Evolutionary conservation across 2,888 invertebrate genomes (phyloP), one percentile per base, ranked within the genome.

Genomic region (Phyto melanocephala): DNA sequence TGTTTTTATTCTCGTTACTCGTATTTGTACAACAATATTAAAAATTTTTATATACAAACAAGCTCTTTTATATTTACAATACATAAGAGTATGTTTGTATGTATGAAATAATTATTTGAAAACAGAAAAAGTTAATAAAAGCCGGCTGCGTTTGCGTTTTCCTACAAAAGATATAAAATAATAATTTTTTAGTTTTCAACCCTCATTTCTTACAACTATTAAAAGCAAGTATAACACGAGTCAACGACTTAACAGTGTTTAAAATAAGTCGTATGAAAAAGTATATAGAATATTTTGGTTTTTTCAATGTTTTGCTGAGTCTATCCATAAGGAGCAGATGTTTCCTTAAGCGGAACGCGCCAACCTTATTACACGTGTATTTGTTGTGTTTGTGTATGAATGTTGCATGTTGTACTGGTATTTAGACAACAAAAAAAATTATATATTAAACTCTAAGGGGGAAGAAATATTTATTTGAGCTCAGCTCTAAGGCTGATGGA

Each of bases 261-360:
- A 5, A 45, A 45, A 15, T 24, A 45, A 13, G 35, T 28, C 47
- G 37, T 47, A 20, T 17, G 76, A 72, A 56, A n/a, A n/a, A n/a
- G n/a, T 78, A 72, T 50, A 47, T 58, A 37, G 71, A 71, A 72
- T 78, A 71, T 79, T 79, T 79, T 67, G 33, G 50, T 47, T 63
- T 67, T 79, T 63, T 68, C 85, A 45, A 33, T 58, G 40, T 77
- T 24, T 33, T 42, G 20, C 28, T 40, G 40, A 40, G 40, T 67
- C 50, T 72, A 71, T 50, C 72, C 67, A 72, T 24, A 74, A 88
- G 89, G 87, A 88, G 89, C 89, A 90, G 89, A 89, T 89, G 89
- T 89, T 89, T 88, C 85, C 85, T 86, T 77, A 60, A 79, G 67
- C 80, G 77, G 81, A 85, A 88, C 89, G 89, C 90, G 89, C 90